Evolutionary conservation across 1,140 invertebrate genomes (phyloP).

Genomic region (Lucilia sericata): DNA sequence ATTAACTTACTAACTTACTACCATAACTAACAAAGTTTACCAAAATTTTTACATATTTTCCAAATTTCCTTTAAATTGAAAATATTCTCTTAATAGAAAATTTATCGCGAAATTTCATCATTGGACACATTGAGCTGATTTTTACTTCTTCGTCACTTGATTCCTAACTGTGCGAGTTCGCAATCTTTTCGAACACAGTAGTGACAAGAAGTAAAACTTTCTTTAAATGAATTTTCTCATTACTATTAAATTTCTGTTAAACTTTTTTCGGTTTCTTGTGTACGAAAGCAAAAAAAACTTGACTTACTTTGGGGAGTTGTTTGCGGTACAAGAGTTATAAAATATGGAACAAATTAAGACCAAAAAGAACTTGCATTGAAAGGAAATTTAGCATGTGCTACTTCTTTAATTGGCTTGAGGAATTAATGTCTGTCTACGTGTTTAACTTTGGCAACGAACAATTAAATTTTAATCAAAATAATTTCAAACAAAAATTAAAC

Average conservation of each 20-base stretch:
- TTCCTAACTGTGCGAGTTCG: too few species aligned
- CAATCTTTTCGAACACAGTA: too few species aligned
- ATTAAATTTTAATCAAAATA: conserved; percentile 8
- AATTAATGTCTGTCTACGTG: neutral
- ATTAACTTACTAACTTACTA: too few species aligned
- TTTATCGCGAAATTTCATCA: too few species aligned
- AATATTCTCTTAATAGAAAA: too few species aligned
- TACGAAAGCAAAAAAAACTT: neutral
- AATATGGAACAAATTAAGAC: neutral
- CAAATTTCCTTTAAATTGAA: too few species aligned
- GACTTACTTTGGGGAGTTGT: conserved; percentile 8
- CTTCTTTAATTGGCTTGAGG: conserved; percentile 7
- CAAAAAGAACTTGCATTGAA: neutral
- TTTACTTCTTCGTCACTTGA: too few species aligned
- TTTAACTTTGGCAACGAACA: neutral
- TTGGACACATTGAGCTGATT: too few species aligned
- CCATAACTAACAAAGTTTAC: too few species aligned
- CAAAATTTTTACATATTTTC: too few species aligned
- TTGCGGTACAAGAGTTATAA: neutral
- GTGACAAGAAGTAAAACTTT: neutral
- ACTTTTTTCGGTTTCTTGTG: neutral
- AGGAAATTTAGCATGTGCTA: neutral
- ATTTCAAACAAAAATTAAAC: neutral
- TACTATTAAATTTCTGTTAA: neutral
- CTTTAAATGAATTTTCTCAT: conserved; percentile 17